Evolutionary conservation across 2,797 vertebrate genomes (phyloP).

Genomic region (Euthynnus affinis): DNA sequence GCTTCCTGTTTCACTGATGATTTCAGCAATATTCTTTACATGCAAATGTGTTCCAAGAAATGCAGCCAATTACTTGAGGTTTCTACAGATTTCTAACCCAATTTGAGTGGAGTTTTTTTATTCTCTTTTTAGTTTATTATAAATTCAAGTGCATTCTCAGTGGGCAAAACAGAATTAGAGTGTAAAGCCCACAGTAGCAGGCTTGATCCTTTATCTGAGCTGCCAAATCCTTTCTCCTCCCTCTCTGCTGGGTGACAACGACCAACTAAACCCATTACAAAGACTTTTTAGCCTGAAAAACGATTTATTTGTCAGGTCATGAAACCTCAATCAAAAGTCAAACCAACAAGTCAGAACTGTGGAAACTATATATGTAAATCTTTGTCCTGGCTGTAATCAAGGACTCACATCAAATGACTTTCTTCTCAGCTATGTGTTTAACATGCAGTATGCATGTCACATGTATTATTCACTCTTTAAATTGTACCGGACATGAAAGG

Average conservation of each 20-base stretch:
- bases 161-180: neutral
- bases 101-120: neutral
- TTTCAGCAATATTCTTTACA: slow-evolving; percentile 1
- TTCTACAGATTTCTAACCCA: neutral
- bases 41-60: neutral
- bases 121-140: neutral
- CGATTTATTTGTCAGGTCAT: slow-evolving; percentile 11
- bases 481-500: slow-evolving; percentile 48
- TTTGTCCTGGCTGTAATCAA: slow-evolving; percentile 5
- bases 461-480: slow-evolving; percentile 56
- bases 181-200: neutral
- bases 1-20: neutral
- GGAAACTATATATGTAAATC: slow-evolving; percentile 12
- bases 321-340: slow-evolving; percentile 7
- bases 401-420: slow-evolving; percentile 17
- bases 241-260: neutral
- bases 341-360: slow-evolving; percentile 11
- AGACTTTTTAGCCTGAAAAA: neutral
- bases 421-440: slow-evolving; percentile 43
- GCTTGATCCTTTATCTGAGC: neutral
- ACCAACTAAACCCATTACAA: slow-evolving; percentile 14
- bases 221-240: neutral
- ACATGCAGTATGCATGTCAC: slow-evolving; percentile 45
- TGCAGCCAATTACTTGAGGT: neutral
- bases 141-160: neutral